Evolutionary conservation across 2,113 vertebrate species (phyloP).

Genomic region (Prionailurus viverrinus): DNA sequence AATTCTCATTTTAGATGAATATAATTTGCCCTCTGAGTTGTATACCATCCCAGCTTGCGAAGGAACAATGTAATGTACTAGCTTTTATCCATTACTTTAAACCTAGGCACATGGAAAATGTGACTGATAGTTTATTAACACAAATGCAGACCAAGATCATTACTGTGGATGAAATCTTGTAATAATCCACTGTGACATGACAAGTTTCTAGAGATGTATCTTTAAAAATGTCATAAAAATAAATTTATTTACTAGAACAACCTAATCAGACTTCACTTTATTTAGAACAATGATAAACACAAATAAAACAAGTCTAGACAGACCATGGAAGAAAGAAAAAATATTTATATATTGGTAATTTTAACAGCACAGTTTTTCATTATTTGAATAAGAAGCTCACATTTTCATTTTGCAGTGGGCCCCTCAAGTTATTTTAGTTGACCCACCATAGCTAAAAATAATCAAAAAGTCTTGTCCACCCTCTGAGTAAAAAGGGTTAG

Average conservation of each 20-base stretch:
- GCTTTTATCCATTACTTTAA: background rate
- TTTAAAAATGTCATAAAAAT: conserved; percentile 2
- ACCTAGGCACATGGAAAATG: background rate
- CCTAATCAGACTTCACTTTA: background rate
- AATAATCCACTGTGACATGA: background rate
- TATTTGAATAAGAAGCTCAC: background rate
- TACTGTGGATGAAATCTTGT: background rate
- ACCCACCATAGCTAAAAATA: background rate
- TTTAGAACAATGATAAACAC: background rate
- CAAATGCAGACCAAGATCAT: background rate
- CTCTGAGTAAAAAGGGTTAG: background rate
- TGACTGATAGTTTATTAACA: background rate
- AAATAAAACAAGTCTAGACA: conserved; percentile 5
- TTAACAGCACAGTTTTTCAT: background rate
- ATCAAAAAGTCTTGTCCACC: background rate
- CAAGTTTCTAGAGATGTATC: background rate
- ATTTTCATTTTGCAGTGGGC: background rate
- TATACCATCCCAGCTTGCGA: background rate
- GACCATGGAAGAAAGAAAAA: background rate
- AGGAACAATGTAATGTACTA: background rate
- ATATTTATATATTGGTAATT: background rate
- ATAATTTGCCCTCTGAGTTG: background rate
- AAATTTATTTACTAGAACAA: background rate
- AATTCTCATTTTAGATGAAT: background rate
- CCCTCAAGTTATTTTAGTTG: background rate